phyloP scores from a whole-genome alignment of 2,797 vertebrate genomes.

The Megalops cyprinoides region DNA sequence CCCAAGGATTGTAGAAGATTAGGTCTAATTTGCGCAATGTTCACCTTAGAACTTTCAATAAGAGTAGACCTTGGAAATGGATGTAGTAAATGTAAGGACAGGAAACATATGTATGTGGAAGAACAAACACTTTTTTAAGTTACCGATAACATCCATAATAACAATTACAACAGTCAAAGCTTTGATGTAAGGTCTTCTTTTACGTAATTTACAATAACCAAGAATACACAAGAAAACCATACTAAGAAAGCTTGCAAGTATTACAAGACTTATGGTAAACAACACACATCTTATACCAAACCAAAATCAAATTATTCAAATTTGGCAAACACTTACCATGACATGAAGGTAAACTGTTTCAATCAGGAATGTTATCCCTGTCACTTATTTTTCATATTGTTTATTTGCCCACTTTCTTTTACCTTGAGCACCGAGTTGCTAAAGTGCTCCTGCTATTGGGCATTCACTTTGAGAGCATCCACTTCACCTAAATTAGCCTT shows the following conservation, averaged over 20 bases:
- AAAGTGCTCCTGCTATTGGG: neutral
- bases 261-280: neutral
- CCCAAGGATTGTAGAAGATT: neutral
- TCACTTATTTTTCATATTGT: neutral
- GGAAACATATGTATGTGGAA: neutral
- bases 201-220: neutral
- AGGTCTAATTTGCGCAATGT: too few relatives aligned
- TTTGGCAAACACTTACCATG: too few relatives aligned
- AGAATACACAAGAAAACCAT: conserved; percentile 8
- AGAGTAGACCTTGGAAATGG: too few relatives aligned
- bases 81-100: too few relatives aligned
- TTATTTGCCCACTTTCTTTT: conserved; percentile 4
- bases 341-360: too few relatives aligned
- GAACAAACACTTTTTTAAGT: neutral
- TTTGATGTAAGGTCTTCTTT: neutral
- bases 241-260: neutral
- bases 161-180: neutral
- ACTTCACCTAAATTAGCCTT: conserved; percentile 15
- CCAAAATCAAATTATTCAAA: neutral
- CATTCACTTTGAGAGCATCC: conserved; percentile 4
- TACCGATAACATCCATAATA: neutral
- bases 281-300: neutral
- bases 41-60: too few relatives aligned
- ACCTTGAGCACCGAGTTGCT: neutral
- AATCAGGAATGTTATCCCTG: neutral